Base-by-base conservation (phyloP, 2,888 invertebrate species). In the Deilephila porcellus region DNA sequence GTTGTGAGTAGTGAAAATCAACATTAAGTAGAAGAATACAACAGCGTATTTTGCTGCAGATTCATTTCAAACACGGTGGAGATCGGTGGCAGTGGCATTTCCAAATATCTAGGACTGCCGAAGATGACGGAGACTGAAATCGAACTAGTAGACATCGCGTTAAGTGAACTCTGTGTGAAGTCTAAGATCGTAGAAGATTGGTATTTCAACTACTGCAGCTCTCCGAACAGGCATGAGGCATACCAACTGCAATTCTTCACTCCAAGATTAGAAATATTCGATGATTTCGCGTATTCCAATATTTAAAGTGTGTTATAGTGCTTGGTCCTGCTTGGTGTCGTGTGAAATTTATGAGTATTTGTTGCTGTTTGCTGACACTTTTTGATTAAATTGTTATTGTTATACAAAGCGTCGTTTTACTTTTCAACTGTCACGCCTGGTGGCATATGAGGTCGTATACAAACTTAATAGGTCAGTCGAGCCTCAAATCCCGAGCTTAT, bases 71-170 rank as follows among this genome's bases (percentile, higher is more conserved):
- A 83, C 80, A 74, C 87, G 3, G 91, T 96, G 76, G 92, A 93
- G 76, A 90, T 96, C 75, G 90, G 91, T 45, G 87, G 90, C 59
- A 86, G 85, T 11, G 96, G 96, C 17, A 91, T 96, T 70, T 79
- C 82, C 8, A 93, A 89, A 76, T 92, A 94, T 81, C 85, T 91
- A 67, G 95, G 95, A 0, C 79, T 96, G 20, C 95, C 95, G 4
- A 89, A 85, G 81, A 88, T 96, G 86, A 90, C 90, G 8, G 88
- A 88, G 1, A 59, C 78, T 4, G 96, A 96, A 81, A 83, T 90
- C 3, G 82, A 83, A 0, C 80, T 87, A 6, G 79, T 95, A 14
- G 92, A 95, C 80, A 77, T 86, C 29, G 92, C 95, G 1, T 75
- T 93, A n/a, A 82, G 85, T 52, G 83, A 91, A 3, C 82, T 96